Evolutionary conservation across 2,797 vertebrate genomes (phyloP).

Genomic region (Leptatherina wallacei): DNA sequence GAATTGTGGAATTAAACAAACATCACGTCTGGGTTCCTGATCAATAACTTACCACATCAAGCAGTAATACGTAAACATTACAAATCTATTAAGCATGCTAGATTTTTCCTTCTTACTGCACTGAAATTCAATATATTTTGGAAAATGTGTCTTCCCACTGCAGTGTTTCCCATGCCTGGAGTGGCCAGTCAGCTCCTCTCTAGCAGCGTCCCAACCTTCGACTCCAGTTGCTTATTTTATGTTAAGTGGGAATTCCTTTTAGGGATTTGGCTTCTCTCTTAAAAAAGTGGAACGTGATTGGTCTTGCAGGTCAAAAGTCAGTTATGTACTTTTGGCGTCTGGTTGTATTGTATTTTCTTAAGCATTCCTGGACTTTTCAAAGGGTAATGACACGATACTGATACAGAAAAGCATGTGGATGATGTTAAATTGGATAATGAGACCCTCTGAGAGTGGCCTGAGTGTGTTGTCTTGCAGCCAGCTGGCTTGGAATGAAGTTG

Average conservation of each 20-base stretch:
- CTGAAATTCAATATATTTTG: slow-evolving; percentile 6
- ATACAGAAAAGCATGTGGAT: neutral
- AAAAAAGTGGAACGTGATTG: slow-evolving; percentile 27
- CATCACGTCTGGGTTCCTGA: slow-evolving; percentile 31
- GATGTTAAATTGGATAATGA: neutral
- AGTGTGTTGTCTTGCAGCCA: slow-evolving; percentile 10
- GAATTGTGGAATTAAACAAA: slow-evolving; percentile 36
- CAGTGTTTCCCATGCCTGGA: neutral
- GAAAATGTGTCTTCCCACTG: neutral
- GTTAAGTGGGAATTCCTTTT: slow-evolving; percentile 42
- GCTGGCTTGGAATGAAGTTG: neutral
- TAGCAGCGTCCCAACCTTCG: slow-evolving; percentile 17
- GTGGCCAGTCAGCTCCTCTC: slow-evolving; percentile 10
- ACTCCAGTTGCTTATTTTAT: slow-evolving; percentile 34
- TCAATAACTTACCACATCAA: slow-evolving; percentile 3
- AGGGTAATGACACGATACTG: slow-evolving; percentile 2
- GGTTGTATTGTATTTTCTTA: slow-evolving; percentile 32
- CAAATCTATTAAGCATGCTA: slow-evolving; percentile 5
- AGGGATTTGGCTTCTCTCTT: slow-evolving; percentile 25
- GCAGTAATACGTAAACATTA: slow-evolving; percentile 13
- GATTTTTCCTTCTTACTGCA: slow-evolving; percentile 12
- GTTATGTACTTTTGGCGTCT: slow-evolving; percentile 4
- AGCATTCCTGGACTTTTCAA: slow-evolving; percentile 35
- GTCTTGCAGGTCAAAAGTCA: slow-evolving; percentile 42
- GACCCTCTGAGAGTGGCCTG: slow-evolving; percentile 2